Percentiles rank a stretch among this genome's conserved stretches.
These are phyloP conservation scores for Diadegma fenestrale DNA, from an alignment of 2,888 invertebrate species.

Conservation along the genomic window DNA sequence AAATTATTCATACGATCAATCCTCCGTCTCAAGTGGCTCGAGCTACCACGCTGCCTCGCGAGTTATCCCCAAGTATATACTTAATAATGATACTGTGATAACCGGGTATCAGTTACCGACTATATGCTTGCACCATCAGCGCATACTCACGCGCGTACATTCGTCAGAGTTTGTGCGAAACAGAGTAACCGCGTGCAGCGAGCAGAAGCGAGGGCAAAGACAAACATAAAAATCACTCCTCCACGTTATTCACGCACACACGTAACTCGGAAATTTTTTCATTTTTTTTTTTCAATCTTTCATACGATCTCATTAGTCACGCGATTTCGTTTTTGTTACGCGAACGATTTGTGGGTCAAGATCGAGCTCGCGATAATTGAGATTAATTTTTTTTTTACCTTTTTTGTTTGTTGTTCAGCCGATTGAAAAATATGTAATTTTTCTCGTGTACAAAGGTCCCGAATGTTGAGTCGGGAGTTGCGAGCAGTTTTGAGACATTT, in stretches of 20 bases:
- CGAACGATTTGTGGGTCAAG: conserved; percentile 26
- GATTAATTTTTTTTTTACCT: background rate
- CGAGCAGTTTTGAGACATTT: background rate
- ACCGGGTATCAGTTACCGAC: conserved; percentile 57
- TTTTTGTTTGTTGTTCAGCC: background rate
- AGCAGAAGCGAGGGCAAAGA: background rate
- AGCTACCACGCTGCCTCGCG: conserved; percentile 29
- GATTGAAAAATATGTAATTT: too few relatives aligned
- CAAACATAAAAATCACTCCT: background rate
- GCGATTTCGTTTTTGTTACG: background rate
- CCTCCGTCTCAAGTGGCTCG: conserved; percentile 49
- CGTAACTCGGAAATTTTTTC: conserved; percentile 6
- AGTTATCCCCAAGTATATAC: conserved; percentile 20
- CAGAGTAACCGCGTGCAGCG: background rate
- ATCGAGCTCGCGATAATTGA: conserved; percentile 1
- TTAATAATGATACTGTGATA: conserved; percentile 65
- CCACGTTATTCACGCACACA: conserved; percentile 28
- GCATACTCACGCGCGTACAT: background rate
- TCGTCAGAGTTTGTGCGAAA: conserved; percentile 3
- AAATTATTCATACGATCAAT: conserved; percentile 70
- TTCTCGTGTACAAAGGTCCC: too few relatives aligned
- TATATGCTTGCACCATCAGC: background rate
- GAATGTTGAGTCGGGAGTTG: background rate
- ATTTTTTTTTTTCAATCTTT: conserved; percentile 7
- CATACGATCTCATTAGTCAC: background rate